phyloP scores from a whole-genome alignment of 2,797 vertebrate genomes.

The Euphonia xanthogaster region DNA sequence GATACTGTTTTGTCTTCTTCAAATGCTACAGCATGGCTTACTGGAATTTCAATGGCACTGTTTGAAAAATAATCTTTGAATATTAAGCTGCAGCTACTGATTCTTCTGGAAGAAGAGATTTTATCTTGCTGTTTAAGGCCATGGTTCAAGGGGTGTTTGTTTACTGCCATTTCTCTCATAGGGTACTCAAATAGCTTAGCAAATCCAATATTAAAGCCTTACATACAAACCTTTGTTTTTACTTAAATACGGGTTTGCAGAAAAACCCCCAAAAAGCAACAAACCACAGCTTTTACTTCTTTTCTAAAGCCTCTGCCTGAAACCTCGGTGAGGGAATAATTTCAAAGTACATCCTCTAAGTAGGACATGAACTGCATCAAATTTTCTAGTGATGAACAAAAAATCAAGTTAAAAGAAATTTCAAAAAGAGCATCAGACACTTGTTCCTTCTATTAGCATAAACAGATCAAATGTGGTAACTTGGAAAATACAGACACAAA shows the following conservation, averaged over 20 bases:
- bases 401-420: not conserved
- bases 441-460: not conserved
- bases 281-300: not conserved
- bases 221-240: not conserved
- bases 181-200: not conserved
- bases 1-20: not conserved
- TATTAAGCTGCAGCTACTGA: not conserved
- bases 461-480: not conserved
- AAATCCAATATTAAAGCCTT: not conserved
- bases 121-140: not conserved
- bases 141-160: not conserved
- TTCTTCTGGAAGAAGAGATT: not conserved
- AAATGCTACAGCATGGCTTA: not conserved
- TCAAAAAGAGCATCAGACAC: not conserved
- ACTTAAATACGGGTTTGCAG: not conserved
- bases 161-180: not conserved
- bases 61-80: not conserved
- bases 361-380: not conserved
- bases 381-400: not conserved
- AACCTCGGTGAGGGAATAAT: not conserved
- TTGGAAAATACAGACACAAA: not conserved
- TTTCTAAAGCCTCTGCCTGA: not conserved
- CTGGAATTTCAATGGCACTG: not conserved
- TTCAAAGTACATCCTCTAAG: not conserved
- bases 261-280: not conserved